A percentile compares a stretch with the other conserved stretches of the same genome.
phyloP scores from a whole-genome alignment of 1,140 invertebrate species.

The Stenopsyche tienmushanensis region DNA sequence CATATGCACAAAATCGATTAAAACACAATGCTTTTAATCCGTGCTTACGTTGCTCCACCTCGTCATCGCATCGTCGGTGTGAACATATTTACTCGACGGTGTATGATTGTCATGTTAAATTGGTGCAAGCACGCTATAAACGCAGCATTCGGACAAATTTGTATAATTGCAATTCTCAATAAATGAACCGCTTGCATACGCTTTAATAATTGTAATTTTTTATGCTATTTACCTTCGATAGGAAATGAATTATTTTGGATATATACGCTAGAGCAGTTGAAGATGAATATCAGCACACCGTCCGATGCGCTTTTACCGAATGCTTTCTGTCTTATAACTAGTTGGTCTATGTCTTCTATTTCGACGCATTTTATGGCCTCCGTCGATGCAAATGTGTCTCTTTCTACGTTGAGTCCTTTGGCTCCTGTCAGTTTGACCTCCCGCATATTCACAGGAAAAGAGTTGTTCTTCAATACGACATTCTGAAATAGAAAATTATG shows the following conservation, averaged over 20 bases:
- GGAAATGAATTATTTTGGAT: not conserved
- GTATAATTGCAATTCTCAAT: too few relatives aligned
- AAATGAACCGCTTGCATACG: too few relatives aligned
- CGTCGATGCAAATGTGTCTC: not conserved
- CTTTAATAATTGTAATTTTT: not conserved
- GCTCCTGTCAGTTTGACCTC: not conserved
- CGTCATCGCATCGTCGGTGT: too few relatives aligned
- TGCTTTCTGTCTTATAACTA: not conserved
- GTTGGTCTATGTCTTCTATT: not conserved
- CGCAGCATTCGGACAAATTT: not conserved
- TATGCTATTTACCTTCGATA: not conserved
- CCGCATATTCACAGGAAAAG: not conserved
- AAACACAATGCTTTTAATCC: too few relatives aligned
- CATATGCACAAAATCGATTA: too few relatives aligned
- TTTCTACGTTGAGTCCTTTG: not conserved
- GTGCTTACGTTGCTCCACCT: too few relatives aligned
- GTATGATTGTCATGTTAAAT: too few relatives aligned
- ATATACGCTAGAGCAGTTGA: not conserved
- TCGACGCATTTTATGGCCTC: not conserved
- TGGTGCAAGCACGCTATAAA: too few relatives aligned
- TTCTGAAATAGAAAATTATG: conserved; percentile 1
- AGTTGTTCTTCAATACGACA: not conserved
- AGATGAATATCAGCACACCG: not conserved
- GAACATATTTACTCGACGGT: too few relatives aligned
- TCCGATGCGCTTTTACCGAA: not conserved